These are phyloP conservation scores for Helicoverpa assulta DNA, from an alignment of 2,888 invertebrate genomes.

Conservation along the genomic window DNA sequence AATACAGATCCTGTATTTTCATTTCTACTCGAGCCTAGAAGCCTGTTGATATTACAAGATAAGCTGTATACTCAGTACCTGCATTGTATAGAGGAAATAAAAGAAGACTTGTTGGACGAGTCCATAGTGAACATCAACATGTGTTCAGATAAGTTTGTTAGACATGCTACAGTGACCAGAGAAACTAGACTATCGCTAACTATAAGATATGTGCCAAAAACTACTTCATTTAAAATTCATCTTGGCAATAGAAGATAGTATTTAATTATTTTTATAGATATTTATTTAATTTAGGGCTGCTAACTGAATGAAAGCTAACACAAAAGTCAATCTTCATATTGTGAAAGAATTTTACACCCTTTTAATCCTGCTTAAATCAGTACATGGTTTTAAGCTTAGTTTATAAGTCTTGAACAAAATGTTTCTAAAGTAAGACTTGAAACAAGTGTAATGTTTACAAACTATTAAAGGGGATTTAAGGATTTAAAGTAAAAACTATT, in stretches of 20 bases:
- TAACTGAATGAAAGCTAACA: neutral
- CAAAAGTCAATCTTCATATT: neutral
- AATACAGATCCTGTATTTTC: slow-evolving; percentile 90
- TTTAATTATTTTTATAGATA: neutral
- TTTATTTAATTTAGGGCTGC: neutral
- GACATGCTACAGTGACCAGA: slow-evolving; percentile 90
- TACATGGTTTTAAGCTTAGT: neutral
- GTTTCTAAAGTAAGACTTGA: neutral
- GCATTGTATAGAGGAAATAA: slow-evolving; percentile 95
- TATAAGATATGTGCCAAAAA: slow-evolving; percentile 97
- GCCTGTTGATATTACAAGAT: slow-evolving; percentile 95
- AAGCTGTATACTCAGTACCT: slow-evolving; percentile 95
- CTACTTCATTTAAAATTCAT: slow-evolving; percentile 93
- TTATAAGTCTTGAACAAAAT: neutral
- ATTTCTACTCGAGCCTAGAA: slow-evolving; percentile 95
- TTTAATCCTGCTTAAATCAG: neutral
- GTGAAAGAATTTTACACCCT: neutral
- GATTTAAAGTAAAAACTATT: neutral
- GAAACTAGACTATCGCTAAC: slow-evolving; percentile 96
- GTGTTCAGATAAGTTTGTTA: slow-evolving; percentile 89
- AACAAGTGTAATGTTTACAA: neutral
- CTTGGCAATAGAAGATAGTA: slow-evolving; percentile 85
- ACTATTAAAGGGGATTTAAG: neutral
- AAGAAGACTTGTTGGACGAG: slow-evolving; percentile 91
- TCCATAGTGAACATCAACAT: slow-evolving; percentile 91